These are phyloP conservation scores for Junco hyemalis DNA, from an alignment of 2,113 vertebrate genomes.

Conservation along the genomic window DNA sequence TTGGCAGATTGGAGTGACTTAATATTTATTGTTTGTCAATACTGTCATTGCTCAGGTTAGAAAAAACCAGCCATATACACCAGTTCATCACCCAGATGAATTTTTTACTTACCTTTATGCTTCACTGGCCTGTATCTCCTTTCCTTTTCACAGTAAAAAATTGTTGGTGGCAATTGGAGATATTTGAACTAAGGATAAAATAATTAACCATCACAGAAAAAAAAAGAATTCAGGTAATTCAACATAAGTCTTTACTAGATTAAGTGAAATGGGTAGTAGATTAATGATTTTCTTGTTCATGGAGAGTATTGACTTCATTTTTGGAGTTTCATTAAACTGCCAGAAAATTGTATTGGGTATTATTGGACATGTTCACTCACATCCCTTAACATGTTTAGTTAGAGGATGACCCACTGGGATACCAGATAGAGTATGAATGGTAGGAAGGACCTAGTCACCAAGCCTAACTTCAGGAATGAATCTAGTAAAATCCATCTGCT, in stretches of 20 bases:
- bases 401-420: background rate
- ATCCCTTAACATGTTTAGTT: background rate
- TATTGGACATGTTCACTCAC: background rate
- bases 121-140: conserved; percentile 63
- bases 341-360: conserved; percentile 23
- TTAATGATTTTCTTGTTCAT: conserved; percentile 18
- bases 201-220: conserved; percentile 51
- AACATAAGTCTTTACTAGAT: conserved; percentile 33
- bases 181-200: conserved; percentile 60
- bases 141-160: conserved; percentile 72
- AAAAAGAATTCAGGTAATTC: conserved; percentile 43
- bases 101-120: conserved; percentile 50
- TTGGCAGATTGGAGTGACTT: conserved; percentile 76
- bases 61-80: conserved; percentile 48
- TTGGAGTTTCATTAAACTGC: conserved; percentile 40
- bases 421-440: background rate
- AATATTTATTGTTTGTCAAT: conserved; percentile 59
- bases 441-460: background rate
- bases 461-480: background rate
- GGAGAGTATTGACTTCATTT: conserved; percentile 39
- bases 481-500: background rate
- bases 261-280: conserved; percentile 39
- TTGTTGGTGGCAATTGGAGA: conserved; percentile 60
- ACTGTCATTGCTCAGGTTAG: conserved; percentile 60
- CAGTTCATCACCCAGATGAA: conserved; percentile 51